Percentiles rank a stretch among this genome's conserved stretches.
phyloP scores from a whole-genome alignment of 2,888 invertebrate genomes.

The Oscheius sp. region DNA sequence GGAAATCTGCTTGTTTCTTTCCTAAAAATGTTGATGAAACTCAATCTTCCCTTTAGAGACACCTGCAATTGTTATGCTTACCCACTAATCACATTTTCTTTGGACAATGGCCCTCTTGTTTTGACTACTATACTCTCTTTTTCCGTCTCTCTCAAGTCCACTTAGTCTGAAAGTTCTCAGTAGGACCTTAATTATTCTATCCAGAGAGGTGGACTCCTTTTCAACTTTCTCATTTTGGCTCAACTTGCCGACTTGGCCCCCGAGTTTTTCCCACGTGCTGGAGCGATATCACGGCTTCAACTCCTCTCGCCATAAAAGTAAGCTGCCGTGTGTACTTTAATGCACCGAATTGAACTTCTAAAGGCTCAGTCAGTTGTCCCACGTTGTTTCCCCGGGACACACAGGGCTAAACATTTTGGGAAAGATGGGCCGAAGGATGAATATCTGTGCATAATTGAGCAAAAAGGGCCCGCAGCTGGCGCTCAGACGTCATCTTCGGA shows the following conservation, averaged over 20 bases:
- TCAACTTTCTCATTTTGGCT: neutral
- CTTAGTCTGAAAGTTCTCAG: neutral
- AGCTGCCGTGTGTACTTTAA: neutral
- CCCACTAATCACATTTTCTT: too few species aligned
- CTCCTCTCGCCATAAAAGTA: neutral
- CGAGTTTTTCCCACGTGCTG: neutral
- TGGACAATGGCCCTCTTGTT: too few species aligned
- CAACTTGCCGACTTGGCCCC: neutral
- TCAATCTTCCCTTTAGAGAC: too few species aligned
- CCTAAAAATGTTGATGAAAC: too few species aligned
- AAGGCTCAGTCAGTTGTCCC: neutral
- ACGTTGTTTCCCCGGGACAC: conserved; percentile 5
- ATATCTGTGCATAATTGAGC: conserved; percentile 27
- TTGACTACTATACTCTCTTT: too few species aligned
- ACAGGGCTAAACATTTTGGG: conserved; percentile 15
- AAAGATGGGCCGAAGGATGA: conserved; percentile 17
- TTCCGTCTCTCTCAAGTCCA: too few species aligned
- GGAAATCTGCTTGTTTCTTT: too few species aligned
- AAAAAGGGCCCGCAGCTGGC: conserved; percentile 24
- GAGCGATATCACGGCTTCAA: neutral
- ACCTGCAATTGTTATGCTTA: too few species aligned
- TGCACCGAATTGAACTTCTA: neutral
- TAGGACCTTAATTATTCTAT: neutral
- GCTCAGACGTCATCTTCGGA: conserved; percentile 19
- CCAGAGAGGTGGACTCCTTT: neutral